These are phyloP conservation scores for Phocides pigmalion DNA, from an alignment of 1,140 invertebrate genomes.

Conservation along the genomic window DNA sequence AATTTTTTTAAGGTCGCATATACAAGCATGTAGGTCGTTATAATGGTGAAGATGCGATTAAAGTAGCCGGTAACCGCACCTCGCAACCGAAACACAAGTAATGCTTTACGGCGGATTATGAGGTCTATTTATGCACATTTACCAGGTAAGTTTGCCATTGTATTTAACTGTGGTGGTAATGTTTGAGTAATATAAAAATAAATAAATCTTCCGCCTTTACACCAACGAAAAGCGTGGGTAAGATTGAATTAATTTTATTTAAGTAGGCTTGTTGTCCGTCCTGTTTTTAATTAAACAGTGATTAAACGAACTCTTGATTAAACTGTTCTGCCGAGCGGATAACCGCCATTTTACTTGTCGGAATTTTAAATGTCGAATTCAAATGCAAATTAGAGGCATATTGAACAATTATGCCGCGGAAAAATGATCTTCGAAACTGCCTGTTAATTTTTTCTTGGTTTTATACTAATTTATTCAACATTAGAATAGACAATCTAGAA, in stretches of 20 bases:
- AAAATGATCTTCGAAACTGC: conserved; percentile 3
- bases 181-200: too few relatives aligned
- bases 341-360: conserved; percentile 19
- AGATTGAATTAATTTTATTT: conserved; percentile 16
- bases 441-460: neutral
- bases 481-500: too few relatives aligned
- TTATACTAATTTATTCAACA: too few relatives aligned
- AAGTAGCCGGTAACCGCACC: too few relatives aligned
- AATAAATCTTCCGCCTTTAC: neutral
- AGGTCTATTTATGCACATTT: too few relatives aligned
- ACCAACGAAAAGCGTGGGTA: neutral
- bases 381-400: conserved; percentile 22
- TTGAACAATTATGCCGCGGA: conserved; percentile 1
- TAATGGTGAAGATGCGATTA: too few relatives aligned
- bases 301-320: conserved; percentile 26
- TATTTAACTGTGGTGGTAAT: too few relatives aligned
- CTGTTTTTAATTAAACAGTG: conserved; percentile 18
- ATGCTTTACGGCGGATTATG: too few relatives aligned
- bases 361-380: conserved; percentile 14
- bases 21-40: too few relatives aligned
- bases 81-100: too few relatives aligned
- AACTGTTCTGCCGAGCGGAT: conserved; percentile 12
- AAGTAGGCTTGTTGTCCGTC: conserved; percentile 11
- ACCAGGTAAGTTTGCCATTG: too few relatives aligned
- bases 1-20: too few relatives aligned